Conservation (phyloP, 2,888 invertebrate genomes). For the Amphipyra berbera region DNA sequence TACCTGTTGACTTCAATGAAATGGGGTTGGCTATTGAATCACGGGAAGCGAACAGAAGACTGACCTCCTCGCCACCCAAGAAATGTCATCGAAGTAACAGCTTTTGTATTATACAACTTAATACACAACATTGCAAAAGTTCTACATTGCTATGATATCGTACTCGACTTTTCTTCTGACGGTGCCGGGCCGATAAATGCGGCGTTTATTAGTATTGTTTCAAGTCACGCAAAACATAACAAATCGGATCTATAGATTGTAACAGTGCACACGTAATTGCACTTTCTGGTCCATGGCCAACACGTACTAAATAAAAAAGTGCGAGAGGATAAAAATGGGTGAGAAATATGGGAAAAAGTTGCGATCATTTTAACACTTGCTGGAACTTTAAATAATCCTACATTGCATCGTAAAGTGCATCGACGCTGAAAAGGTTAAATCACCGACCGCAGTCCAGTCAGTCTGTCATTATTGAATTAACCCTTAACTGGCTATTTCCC, state of each 20-base stretch:
- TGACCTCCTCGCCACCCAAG: slow-evolving; percentile 6
- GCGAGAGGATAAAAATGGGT: neutral
- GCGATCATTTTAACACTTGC: neutral
- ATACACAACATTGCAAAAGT: slow-evolving; percentile 11
- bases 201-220: slow-evolving; percentile 49
- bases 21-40: slow-evolving; percentile 15
- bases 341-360: neutral
- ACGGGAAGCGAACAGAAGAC: neutral
- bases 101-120: slow-evolving; percentile 4
- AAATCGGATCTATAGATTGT: slow-evolving; percentile 38
- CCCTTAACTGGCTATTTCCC: slow-evolving; percentile 70
- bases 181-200: slow-evolving; percentile 10
- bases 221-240: slow-evolving; percentile 38
- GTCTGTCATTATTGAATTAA: slow-evolving; percentile 67
- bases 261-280: slow-evolving; percentile 17
- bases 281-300: slow-evolving; percentile 3
- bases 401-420: neutral
- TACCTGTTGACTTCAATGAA: slow-evolving; percentile 21
- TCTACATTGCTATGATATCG: slow-evolving; percentile 13
- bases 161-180: slow-evolving; percentile 15
- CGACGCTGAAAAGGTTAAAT: slow-evolving; percentile 27
- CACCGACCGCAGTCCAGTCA: slow-evolving; percentile 30
- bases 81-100: slow-evolving; percentile 16
- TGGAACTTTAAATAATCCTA: neutral
- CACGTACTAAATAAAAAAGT: neutral